Evolutionary conservation across 1,140 invertebrate genomes (phyloP).

Genomic region (Pollicipes pollicipes): DNA sequence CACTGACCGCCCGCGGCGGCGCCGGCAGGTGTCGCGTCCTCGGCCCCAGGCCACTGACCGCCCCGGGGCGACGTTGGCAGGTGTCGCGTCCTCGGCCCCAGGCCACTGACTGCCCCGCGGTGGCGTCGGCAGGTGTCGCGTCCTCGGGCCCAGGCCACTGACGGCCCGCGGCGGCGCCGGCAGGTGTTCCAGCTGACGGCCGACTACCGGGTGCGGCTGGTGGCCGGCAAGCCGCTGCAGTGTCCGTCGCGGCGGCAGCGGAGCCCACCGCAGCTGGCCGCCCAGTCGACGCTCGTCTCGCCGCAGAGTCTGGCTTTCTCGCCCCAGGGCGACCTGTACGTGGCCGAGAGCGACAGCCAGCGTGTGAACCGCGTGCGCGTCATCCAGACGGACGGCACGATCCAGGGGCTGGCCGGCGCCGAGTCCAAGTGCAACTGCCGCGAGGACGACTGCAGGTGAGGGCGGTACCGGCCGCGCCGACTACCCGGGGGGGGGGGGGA

Average conservation of each 20-base stretch:
- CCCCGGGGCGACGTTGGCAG: no score
- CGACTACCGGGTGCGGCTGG: constrained; percentile 72
- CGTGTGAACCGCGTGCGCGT: constrained; percentile 76
- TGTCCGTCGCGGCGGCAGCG: constrained; percentile 32
- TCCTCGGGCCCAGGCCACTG: no score
- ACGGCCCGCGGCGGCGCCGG: no score
- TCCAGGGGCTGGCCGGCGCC: constrained; percentile 75
- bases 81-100: no score
- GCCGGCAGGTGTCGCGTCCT: no score
- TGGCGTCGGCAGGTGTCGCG: no score
- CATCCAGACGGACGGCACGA: constrained; percentile 79
- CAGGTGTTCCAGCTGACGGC: constrained; percentile 62
- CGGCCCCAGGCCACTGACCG: no score
- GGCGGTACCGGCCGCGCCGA: no score
- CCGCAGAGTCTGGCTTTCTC: constrained; percentile 86
- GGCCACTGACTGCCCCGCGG: no score
- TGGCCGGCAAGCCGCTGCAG: constrained; percentile 76
- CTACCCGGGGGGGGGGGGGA: no score
- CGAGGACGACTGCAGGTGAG: constrained; percentile 40
- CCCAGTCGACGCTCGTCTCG: constrained; percentile 73
- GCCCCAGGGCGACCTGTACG: constrained; percentile 81
- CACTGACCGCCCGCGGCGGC: no score
- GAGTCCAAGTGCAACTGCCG: constrained; percentile 90
- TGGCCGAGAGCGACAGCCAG: constrained; percentile 87
- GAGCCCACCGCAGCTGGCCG: constrained; percentile 51